Conservation (phyloP, 2,888 invertebrate species). For the Acanthosepion esculentum region DNA sequence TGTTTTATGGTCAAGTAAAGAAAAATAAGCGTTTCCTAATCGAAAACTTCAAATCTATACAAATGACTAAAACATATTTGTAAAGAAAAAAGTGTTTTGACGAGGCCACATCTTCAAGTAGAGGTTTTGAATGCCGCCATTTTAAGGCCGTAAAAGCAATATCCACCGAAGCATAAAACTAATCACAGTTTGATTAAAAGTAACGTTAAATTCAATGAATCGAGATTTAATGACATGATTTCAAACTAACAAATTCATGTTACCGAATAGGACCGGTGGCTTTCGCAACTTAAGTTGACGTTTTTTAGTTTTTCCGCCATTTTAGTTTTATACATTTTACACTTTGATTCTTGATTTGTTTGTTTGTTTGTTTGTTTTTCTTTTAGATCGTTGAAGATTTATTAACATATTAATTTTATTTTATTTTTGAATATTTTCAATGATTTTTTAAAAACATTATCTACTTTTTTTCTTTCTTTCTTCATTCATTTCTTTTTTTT, state of each 20-base stretch:
- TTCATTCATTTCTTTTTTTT: neutral
- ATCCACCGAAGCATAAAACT: neutral
- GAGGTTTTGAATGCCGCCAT: slow-evolving; percentile 6
- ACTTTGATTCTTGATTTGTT: neutral
- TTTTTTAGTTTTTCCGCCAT: neutral
- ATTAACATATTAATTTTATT: neutral
- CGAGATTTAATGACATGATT: slow-evolving; percentile 2
- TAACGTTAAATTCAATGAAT: neutral
- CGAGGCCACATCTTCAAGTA: neutral
- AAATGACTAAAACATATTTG: neutral
- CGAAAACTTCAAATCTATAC: neutral
- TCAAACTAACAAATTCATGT: neutral
- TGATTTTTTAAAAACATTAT: neutral
- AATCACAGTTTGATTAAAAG: slow-evolving; percentile 33
- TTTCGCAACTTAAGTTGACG: neutral
- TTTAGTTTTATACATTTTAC: neutral
- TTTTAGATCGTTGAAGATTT: neutral
- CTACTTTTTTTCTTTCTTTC: neutral
- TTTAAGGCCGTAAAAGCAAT: neutral
- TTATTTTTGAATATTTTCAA: neutral
- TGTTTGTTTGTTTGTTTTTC: no score
- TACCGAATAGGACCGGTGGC: neutral
- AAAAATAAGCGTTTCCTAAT: neutral
- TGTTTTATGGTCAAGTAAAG: no score
- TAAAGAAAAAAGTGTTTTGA: neutral